Evolutionary conservation across 2,113 vertebrate species (phyloP).

Genomic region (Benitochromis conjunctus): DNA sequence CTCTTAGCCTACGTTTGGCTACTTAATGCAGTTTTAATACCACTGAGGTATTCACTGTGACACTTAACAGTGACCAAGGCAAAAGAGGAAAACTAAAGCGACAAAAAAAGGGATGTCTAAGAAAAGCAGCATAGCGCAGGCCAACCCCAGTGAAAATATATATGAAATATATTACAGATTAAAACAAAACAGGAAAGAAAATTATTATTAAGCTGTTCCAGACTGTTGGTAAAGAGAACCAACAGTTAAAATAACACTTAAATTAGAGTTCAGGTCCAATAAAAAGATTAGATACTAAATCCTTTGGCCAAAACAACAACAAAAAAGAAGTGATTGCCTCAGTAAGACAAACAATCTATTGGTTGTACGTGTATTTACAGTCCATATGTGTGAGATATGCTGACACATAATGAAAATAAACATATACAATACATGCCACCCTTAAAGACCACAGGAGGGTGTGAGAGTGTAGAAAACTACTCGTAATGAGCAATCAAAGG

Average conservation of each 20-base stretch:
- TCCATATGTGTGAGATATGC: constrained; percentile 21
- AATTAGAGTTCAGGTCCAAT: constrained; percentile 60
- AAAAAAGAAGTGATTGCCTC: background rate
- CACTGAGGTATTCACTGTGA: constrained; percentile 26
- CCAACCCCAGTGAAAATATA: constrained; percentile 35
- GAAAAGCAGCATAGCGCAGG: constrained; percentile 37
- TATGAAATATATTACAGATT: constrained; percentile 58
- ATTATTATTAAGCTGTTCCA: background rate
- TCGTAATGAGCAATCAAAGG: constrained; percentile 43
- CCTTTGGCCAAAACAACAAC: constrained; percentile 57
- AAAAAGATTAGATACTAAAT: constrained; percentile 41
- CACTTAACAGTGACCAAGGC: constrained; percentile 16
- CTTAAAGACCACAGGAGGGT: constrained; percentile 29
- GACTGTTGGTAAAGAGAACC: constrained; percentile 19
- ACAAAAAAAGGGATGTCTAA: constrained; percentile 8
- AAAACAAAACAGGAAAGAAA: constrained; percentile 22
- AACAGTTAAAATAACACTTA: constrained; percentile 56
- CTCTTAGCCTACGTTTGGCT: background rate
- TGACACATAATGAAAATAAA: constrained; percentile 34
- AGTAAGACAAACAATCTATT: constrained; percentile 16
- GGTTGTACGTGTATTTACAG: constrained; percentile 48
- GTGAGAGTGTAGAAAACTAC: constrained; percentile 36
- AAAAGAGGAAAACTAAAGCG: background rate
- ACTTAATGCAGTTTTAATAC: constrained; percentile 7
- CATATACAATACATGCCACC: constrained; percentile 56